These are phyloP conservation scores for Parotocinclus haroldoi DNA, from an alignment of 2,797 vertebrate genomes.

Conservation along the genomic window DNA sequence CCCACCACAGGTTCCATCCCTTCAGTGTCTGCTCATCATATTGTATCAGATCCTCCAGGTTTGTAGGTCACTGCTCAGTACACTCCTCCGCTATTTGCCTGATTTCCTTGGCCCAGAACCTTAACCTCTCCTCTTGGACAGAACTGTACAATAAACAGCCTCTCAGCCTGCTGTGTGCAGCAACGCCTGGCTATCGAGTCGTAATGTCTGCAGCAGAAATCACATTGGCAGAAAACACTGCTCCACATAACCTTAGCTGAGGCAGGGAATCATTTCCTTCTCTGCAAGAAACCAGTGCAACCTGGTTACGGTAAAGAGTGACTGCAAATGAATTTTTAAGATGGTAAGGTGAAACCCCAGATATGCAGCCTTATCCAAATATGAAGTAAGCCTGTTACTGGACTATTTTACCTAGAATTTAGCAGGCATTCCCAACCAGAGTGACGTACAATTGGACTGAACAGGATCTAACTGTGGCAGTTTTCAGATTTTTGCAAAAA, in stretches of 20 bases:
- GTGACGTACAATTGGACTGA: too few species aligned
- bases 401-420: not conserved
- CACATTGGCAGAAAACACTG: conserved; percentile 6
- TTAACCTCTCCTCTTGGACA: conserved; percentile 44
- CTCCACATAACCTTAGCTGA: conserved; percentile 23
- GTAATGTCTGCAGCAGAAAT: conserved; percentile 32
- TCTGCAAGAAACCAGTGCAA: conserved; percentile 6
- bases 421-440: too few species aligned
- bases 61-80: conserved; percentile 27
- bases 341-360: conserved; percentile 9
- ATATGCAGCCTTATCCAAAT: conserved; percentile 8
- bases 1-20: not conserved
- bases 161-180: conserved; percentile 44
- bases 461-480: too few species aligned
- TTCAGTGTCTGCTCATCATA: conserved; percentile 9
- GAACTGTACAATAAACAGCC: conserved; percentile 45
- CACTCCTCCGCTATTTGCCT: conserved; percentile 41
- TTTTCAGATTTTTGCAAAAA: too few species aligned
- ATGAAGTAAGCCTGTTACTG: conserved; percentile 6
- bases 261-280: conserved; percentile 19
- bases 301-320: conserved; percentile 21
- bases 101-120: conserved; percentile 47
- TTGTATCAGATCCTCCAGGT: conserved; percentile 23
- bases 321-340: conserved; percentile 19
- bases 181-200: conserved; percentile 26